A percentile compares a stretch with the other conserved stretches of the same genome.
These are phyloP conservation scores for Montipora cactus DNA, from an alignment of 64 coral and sea anemone species.

Conservation along the genomic window DNA sequence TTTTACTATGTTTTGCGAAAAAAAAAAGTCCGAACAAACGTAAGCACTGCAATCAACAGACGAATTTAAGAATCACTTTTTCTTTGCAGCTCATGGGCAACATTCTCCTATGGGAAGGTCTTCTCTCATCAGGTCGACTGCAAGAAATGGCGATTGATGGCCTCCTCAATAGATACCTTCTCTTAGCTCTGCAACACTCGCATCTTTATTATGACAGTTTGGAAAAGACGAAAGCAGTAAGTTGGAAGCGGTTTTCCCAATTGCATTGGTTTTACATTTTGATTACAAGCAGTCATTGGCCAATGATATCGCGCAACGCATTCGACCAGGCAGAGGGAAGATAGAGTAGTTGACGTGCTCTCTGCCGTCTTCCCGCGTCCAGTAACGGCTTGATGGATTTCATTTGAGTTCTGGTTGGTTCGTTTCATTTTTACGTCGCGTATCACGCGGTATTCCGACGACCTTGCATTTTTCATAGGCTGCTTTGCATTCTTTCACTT, in stretches of 20 bases:
- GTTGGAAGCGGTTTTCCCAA: background rate
- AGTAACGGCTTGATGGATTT: too few relatives aligned
- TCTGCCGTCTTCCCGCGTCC: too few relatives aligned
- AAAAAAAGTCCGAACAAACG: too few relatives aligned
- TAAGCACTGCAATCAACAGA: too few relatives aligned
- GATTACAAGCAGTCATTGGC: background rate
- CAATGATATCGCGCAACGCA: background rate
- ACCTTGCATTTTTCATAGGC: too few relatives aligned
- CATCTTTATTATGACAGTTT: conserved; percentile 88
- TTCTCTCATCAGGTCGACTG: conserved; percentile 75
- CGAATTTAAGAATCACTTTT: background rate
- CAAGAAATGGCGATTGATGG: conserved; percentile 95
- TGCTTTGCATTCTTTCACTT: too few relatives aligned
- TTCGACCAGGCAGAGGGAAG: too few relatives aligned
- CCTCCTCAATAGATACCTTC: conserved; percentile 86
- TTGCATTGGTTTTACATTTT: background rate
- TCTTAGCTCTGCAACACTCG: conserved; percentile 93
- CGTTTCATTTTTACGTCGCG: too few relatives aligned
- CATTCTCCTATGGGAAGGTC: conserved; percentile 90
- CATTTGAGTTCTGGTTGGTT: too few relatives aligned
- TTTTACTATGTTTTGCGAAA: too few relatives aligned
- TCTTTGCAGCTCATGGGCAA: conserved; percentile 83
- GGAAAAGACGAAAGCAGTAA: conserved; percentile 87
- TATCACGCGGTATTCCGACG: too few relatives aligned
- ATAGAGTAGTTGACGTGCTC: too few relatives aligned